Evolutionary conservation across 2,888 invertebrate genomes (phyloP).

Genomic region (Eupithecia subumbrata): DNA sequence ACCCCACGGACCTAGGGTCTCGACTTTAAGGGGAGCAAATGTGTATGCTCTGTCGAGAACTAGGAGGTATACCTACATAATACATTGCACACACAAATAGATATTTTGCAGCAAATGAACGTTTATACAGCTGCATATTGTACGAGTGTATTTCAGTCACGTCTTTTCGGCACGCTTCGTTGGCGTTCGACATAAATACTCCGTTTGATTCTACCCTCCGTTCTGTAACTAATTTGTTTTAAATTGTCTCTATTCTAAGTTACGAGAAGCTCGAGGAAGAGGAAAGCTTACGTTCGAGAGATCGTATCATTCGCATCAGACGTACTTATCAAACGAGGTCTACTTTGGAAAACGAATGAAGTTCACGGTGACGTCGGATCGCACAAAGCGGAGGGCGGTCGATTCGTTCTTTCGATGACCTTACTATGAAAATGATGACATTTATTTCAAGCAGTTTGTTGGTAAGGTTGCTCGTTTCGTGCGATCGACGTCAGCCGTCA

Average conservation of each 20-base stretch:
- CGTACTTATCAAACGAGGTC: neutral
- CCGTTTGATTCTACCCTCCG: constrained; percentile 41
- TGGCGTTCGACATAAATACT: constrained; percentile 54
- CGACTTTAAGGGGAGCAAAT: no score
- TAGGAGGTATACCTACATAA: neutral
- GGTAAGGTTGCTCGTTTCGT: no score
- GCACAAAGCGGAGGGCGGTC: no score
- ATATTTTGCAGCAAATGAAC: constrained; percentile 27
- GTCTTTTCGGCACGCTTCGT: constrained; percentile 48
- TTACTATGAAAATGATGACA: no score
- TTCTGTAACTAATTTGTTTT: constrained; percentile 40
- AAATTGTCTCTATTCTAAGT: constrained; percentile 32
- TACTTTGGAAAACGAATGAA: neutral
- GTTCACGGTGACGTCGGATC: no score
- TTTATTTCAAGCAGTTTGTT: no score
- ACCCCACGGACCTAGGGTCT: no score
- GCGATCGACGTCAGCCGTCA: no score
- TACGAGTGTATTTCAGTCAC: constrained; percentile 50
- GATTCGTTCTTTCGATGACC: no score
- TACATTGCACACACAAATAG: neutral
- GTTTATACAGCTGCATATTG: constrained; percentile 44
- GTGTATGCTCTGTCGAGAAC: no score
- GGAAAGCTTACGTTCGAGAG: neutral
- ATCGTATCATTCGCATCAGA: neutral
- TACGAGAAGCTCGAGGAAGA: neutral